Evolutionary conservation across 2,113 vertebrate species (phyloP), one percentile per base, ranked within the genome.

Genomic region (Megaceryle torquata): DNA sequence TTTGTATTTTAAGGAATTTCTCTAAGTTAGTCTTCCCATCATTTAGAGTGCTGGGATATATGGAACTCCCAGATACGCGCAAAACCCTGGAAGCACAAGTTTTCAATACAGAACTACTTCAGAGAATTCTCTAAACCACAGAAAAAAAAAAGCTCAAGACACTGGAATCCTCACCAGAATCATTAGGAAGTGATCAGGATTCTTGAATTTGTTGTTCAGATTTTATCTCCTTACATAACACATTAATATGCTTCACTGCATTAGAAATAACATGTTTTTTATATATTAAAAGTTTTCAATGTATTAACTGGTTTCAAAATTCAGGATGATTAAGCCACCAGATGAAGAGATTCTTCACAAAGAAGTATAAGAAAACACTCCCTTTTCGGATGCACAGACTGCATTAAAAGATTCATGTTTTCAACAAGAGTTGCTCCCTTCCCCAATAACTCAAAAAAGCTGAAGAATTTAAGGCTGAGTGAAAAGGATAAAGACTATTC

Each of bases 1-100:
- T 44, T n/a, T 15, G 10, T 4, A 43, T 53, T 77, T 76, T 64
- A 53, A 87, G 37, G 41, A 61, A 72, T 56, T 41, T 14, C 48
- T 76, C 44, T 28, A 14, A 2, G 13, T n/a, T 28, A 21, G n/a
- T 59, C 28, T 35, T 35, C 4, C 48, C 25, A 37, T 6, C 17
- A 11, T 56, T 91, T 50, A 64, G 19, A 33, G 31, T 11, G 14
- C 16, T 48, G 46, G 48, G 18, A 43, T 29, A 5, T 11, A 10
- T 2, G 1, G 3, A 71, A 35, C n/a, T 59, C 15, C 57, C 21
- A 43, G 16, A n/a, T 31, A 54, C 0, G 1, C 21, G 6, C n/a
- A 74, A 51, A 86, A n/a, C 48, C 69, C 39, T 21, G 25, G 14
- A 39, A 61, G 60, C 7, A 3, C 9, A 72, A 64, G 35, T 31